Conservation (phyloP, 2,888 invertebrate genomes). For the Xestoiulus laeticollis region DNA sequence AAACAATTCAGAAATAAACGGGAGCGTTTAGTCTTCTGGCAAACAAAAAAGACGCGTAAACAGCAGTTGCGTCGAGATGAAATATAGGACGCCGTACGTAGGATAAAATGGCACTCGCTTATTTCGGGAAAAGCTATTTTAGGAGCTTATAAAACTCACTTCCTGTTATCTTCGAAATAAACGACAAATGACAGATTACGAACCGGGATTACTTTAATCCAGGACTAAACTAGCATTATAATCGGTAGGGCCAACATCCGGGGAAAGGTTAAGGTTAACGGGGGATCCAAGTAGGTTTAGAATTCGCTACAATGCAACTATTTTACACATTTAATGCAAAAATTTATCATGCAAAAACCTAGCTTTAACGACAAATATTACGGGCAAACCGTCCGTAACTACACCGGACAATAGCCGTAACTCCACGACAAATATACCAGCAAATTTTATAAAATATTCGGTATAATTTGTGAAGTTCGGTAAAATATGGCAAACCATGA, state of each 20-base stretch:
- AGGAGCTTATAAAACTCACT: not conserved
- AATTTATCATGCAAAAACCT: too few species aligned
- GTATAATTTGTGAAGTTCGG: too few species aligned
- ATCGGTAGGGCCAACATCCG: not conserved
- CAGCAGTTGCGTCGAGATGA: not conserved
- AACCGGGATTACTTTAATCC: not conserved
- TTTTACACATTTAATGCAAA: not conserved
- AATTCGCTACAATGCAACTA: not conserved
- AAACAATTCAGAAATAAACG: not conserved
- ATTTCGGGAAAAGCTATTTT: slow-evolving; percentile 8
- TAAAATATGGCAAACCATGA: too few species aligned
- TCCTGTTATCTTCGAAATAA: not conserved
- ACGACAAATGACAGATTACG: not conserved
- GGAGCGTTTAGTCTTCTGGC: not conserved
- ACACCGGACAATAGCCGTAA: too few species aligned
- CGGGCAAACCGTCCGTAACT: too few species aligned
- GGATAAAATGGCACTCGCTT: not conserved
- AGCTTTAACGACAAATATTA: too few species aligned
- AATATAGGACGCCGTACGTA: not conserved
- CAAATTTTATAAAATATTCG: too few species aligned
- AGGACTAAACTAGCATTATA: not conserved
- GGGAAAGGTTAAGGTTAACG: not conserved
- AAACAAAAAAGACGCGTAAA: not conserved
- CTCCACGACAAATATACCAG: too few species aligned
- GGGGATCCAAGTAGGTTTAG: not conserved